Percentiles rank a stretch among this genome's conserved stretches.
Conservation (phyloP, 2,113 vertebrate species). For the Aplodontia rufa region DNA sequence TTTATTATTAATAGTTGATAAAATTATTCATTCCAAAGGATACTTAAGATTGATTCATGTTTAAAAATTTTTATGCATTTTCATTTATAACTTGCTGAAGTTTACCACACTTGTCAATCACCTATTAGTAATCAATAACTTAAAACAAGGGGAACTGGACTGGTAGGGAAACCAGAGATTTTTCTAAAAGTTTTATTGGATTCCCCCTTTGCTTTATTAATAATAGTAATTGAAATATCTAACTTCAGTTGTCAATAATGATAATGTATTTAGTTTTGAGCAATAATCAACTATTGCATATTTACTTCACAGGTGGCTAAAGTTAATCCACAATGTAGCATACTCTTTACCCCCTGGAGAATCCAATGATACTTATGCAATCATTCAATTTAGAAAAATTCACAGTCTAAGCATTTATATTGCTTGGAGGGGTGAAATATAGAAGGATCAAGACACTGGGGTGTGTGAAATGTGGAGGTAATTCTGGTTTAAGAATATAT, state of each 20-base stretch:
- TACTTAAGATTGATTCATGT: background rate
- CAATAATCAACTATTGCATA: background rate
- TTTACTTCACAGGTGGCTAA: background rate
- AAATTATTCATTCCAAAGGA: background rate
- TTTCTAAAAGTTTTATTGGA: background rate
- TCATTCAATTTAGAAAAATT: too few species aligned
- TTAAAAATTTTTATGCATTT: background rate
- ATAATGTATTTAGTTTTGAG: background rate
- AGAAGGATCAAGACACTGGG: too few species aligned
- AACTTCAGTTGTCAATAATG: constrained; percentile 10
- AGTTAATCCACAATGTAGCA: too few species aligned
- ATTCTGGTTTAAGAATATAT: too few species aligned
- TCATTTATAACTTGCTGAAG: background rate
- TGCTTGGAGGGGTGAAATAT: too few species aligned
- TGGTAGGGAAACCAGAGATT: background rate
- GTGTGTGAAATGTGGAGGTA: too few species aligned
- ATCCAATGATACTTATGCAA: too few species aligned
- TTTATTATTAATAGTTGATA: background rate
- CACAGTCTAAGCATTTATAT: too few species aligned
- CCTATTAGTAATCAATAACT: background rate
- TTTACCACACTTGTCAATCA: background rate
- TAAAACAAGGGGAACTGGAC: background rate
- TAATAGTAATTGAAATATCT: background rate
- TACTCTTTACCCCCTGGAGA: too few species aligned
- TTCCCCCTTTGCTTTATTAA: background rate